Percentiles rank a stretch among this genome's conserved stretches.
Evolutionary conservation across 2,113 vertebrate genomes (phyloP).

Genomic region (Sminthopsis crassicaudata): DNA sequence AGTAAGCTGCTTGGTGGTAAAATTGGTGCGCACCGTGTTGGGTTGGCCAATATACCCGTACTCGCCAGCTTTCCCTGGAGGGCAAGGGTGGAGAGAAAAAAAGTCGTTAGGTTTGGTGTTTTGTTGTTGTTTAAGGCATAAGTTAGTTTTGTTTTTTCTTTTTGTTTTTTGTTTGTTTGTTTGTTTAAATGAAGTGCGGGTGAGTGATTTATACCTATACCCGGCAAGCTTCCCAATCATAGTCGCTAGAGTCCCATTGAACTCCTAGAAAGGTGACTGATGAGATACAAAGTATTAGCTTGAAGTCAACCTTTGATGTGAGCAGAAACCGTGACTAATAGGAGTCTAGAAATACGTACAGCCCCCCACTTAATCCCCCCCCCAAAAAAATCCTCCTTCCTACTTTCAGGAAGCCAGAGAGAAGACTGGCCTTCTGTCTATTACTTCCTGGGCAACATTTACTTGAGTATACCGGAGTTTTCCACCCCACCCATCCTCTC

Average conservation of each 20-base stretch:
- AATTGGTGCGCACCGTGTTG: slow-evolving; percentile 97
- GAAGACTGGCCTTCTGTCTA: neutral
- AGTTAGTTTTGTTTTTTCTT: neutral
- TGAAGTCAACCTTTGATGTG: slow-evolving; percentile 70
- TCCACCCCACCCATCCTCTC: neutral
- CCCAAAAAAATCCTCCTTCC: neutral
- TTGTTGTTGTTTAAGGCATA: neutral
- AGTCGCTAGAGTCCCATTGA: slow-evolving; percentile 61
- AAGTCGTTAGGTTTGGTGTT: neutral
- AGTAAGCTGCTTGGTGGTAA: slow-evolving; percentile 98
- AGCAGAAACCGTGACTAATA: slow-evolving; percentile 75
- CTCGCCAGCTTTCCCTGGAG: slow-evolving; percentile 93
- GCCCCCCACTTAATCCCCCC: neutral
- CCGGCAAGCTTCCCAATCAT: slow-evolving; percentile 63
- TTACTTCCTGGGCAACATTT: neutral
- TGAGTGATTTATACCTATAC: slow-evolving; percentile 67
- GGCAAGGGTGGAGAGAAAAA: slow-evolving; percentile 29
- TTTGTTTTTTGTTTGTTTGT: no score
- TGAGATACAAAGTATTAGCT: slow-evolving; percentile 77
- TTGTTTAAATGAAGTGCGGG: slow-evolving; percentile 32
- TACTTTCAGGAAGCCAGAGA: neutral
- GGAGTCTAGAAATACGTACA: slow-evolving; percentile 75
- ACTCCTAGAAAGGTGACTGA: slow-evolving; percentile 73
- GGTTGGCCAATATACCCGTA: slow-evolving; percentile 95
- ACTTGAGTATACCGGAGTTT: slow-evolving; percentile 37